Conservation (phyloP, 2,888 invertebrate genomes). For the Cryptocheilus praepositus region DNA sequence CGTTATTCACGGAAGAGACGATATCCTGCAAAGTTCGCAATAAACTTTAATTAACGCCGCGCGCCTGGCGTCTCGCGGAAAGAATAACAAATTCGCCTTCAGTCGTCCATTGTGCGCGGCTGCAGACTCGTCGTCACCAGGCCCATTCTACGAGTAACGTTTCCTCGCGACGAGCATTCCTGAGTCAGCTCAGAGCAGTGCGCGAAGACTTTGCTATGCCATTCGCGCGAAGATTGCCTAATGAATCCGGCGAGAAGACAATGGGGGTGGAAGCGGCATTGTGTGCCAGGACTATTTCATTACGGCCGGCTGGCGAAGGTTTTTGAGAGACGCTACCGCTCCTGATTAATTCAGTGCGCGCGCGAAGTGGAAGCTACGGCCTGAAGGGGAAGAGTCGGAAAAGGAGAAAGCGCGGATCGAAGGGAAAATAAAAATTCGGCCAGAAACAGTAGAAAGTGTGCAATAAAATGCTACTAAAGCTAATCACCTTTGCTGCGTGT, state of each 20-base stretch:
- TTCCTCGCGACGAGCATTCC: conserved; percentile 14
- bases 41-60: too few relatives aligned
- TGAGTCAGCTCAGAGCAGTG: conserved; percentile 9
- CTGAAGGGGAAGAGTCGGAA: too few relatives aligned
- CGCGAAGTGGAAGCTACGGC: conserved; percentile 1
- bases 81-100: too few relatives aligned
- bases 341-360: conserved; percentile 55
- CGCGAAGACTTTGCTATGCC: conserved; percentile 28
- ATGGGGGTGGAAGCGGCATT: conserved; percentile 42
- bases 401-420: background rate
- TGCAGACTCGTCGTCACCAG: background rate
- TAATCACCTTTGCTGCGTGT: too few relatives aligned
- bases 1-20: too few relatives aligned
- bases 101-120: too few relatives aligned
- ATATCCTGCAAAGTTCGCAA: too few relatives aligned
- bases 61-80: too few relatives aligned
- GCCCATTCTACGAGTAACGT: background rate
- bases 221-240: conserved; percentile 50
- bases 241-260: conserved; percentile 53
- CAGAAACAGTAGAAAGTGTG: too few relatives aligned
- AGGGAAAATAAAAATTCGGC: too few relatives aligned
- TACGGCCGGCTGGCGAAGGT: conserved; percentile 39
- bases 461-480: too few relatives aligned
- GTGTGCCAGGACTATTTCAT: conserved; percentile 56
- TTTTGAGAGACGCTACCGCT: conserved; percentile 49